Base-by-base conservation (phyloP, 2,113 vertebrate genomes). In the Vimba vimba region DNA sequence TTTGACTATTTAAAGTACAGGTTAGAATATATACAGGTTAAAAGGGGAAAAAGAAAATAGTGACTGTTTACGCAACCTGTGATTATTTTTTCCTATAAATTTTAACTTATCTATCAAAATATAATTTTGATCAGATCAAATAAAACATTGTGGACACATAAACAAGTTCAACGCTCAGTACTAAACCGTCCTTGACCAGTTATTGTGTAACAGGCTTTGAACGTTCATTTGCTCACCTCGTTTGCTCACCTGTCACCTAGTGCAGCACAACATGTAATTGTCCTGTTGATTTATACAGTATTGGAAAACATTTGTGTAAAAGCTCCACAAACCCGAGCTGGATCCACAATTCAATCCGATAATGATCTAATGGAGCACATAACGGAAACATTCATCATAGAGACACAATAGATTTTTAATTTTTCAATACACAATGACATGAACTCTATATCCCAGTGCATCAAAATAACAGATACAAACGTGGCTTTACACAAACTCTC, bases 161-260 rank as follows among this genome's bases (percentile, higher is more conserved):
- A 25, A 62, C 1, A 66, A 19, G n/a, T 33, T 19, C 3, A 69
- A 36, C 8, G 33, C 8, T 69, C 33, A 23, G 12, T 25, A 47
- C 6, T 45, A 47, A 45, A 74, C 39, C 23, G 11, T 7, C 12
- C 71, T 74, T 74, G 43, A 74, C 43, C 43, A 25, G 71, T 15
- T 25, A 47, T 74, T 15, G 11, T 45, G 43, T 74, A 74, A 74
- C 39, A 47, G 23, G 71, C 71, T 45, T 74, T 47, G 21, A n/a
- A 25, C 2, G 12, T 45, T 1, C 12, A 2, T 74, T 74, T 74
- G 12, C 71, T 74, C 71, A 74, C 21, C 12, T 74, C 12, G 6
- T 74, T 74, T 74, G 12, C 71, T 74, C 71, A 74, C 21, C 12
- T 74, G 39, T 47, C 66, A 69, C 17, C 66, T 33, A 68, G 66